Evolutionary conservation across 2,797 vertebrate species (phyloP).

Genomic region (Paedocypris micromegethes): DNA sequence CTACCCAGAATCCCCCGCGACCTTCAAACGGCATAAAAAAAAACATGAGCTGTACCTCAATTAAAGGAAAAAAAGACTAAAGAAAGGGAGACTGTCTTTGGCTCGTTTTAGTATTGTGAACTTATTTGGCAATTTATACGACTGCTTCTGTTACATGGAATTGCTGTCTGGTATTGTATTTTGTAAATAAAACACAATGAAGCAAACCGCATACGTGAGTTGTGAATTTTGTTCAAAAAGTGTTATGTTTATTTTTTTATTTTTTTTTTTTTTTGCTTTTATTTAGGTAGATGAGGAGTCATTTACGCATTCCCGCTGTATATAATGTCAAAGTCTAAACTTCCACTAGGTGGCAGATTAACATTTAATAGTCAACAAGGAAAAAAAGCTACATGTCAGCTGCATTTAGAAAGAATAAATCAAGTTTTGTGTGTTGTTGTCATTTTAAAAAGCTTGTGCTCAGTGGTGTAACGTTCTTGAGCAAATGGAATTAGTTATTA

Average conservation of each 20-base stretch:
- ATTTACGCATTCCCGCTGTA: background rate
- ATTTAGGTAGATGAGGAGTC: background rate
- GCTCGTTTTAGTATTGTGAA: constrained; percentile 34
- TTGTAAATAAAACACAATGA: constrained; percentile 56
- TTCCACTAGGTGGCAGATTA: constrained; percentile 18
- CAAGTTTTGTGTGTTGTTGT: too few species aligned
- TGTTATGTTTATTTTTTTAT: background rate
- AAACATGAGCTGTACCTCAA: constrained; percentile 12
- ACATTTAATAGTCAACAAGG: background rate
- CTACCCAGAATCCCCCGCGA: background rate
- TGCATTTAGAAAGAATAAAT: background rate
- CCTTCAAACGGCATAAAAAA: background rate
- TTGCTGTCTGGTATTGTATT: constrained; percentile 59
- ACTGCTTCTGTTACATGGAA: constrained; percentile 54
- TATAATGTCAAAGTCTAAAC: too few species aligned
- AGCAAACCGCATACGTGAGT: constrained; percentile 4
- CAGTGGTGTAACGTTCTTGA: too few species aligned
- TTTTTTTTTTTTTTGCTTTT: background rate
- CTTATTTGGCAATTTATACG: constrained; percentile 55
- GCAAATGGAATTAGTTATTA: too few species aligned
- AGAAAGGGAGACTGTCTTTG: constrained; percentile 44
- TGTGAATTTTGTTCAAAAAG: background rate
- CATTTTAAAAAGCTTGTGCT: too few species aligned
- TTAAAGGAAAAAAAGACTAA: constrained; percentile 19
- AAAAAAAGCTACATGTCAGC: background rate